Percentiles rank a stretch among this genome's conserved stretches.
phyloP scores from a whole-genome alignment of 1,140 invertebrate genomes.

The Plutomurus gul region DNA sequence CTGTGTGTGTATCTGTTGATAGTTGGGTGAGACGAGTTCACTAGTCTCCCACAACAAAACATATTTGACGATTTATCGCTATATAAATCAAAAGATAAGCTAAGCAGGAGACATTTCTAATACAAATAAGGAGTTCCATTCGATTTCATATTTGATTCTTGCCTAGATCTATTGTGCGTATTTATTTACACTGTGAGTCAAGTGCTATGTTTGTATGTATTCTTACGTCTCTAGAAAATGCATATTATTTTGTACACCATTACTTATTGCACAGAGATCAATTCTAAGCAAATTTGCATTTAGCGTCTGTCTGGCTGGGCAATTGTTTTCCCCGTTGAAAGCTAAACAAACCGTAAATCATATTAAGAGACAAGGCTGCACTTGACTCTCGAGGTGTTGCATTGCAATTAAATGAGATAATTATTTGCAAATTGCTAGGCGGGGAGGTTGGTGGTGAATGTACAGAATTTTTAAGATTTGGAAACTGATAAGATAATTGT shows the following conservation, averaged over 20 bases:
- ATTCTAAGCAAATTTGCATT: neutral
- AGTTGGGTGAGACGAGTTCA: slow-evolving; percentile 11
- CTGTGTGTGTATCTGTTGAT: neutral
- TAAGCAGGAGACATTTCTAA: slow-evolving; percentile 11
- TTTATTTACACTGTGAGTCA: neutral
- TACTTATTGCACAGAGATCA: too few species aligned
- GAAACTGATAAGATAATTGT: neutral
- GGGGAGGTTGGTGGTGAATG: neutral
- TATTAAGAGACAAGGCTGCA: neutral
- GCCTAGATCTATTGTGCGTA: neutral
- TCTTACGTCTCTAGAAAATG: too few species aligned
- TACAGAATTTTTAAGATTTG: neutral
- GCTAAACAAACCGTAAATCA: slow-evolving; percentile 24
- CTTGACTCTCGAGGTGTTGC: neutral
- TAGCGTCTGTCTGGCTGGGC: neutral
- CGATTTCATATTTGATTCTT: neutral
- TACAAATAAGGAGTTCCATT: slow-evolving; percentile 26
- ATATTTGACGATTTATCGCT: slow-evolving; percentile 3
- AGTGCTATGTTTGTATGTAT: too few species aligned
- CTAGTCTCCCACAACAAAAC: slow-evolving; percentile 13
- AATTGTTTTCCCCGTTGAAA: slow-evolving; percentile 1
- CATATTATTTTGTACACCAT: too few species aligned
- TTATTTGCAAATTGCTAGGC: slow-evolving; percentile 16
- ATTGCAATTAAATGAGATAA: slow-evolving; percentile 23
- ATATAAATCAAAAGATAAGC: slow-evolving; percentile 23